phyloP scores from a whole-genome alignment of 2,113 vertebrate genomes.

The Euleptes europaea region DNA sequence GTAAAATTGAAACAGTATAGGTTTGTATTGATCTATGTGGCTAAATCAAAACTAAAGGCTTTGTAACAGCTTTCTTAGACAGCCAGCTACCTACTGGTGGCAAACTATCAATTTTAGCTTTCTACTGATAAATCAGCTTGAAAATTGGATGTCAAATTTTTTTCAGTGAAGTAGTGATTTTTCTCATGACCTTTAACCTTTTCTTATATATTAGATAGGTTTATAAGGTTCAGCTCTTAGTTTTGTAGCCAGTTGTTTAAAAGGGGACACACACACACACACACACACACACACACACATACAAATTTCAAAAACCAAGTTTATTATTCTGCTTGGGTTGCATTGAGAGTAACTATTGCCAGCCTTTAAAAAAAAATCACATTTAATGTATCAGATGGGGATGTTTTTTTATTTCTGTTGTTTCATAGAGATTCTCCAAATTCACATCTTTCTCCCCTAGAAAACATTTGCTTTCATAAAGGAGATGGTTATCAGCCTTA shows the following conservation, averaged over 20 bases:
- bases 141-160: constrained; percentile 99
- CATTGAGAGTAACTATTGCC: constrained; percentile 19
- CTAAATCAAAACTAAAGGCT: constrained; percentile 94
- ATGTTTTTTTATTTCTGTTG: constrained; percentile 25
- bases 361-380: constrained; percentile 32
- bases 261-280: no score
- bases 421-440: constrained; percentile 40
- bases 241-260: constrained; percentile 83
- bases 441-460: constrained; percentile 29
- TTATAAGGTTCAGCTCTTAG: constrained; percentile 90
- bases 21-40: constrained; percentile 92
- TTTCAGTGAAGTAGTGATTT: constrained; percentile 86
- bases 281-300: constrained; percentile 73
- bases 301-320: constrained; percentile 32
- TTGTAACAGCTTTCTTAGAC: constrained; percentile 94
- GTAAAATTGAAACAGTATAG: constrained; percentile 99
- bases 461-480: constrained; percentile 48
- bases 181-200: constrained; percentile 84
- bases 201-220: constrained; percentile 87
- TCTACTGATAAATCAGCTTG: constrained; percentile 99
- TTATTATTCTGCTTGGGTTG: background rate
- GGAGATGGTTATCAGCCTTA: background rate
- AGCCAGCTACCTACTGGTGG: constrained; percentile 89
- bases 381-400: constrained; percentile 25
- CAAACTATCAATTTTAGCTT: constrained; percentile 99